Evolutionary conservation across 2,888 invertebrate genomes (phyloP).

Genomic region (Troides oblongomaculatus): DNA sequence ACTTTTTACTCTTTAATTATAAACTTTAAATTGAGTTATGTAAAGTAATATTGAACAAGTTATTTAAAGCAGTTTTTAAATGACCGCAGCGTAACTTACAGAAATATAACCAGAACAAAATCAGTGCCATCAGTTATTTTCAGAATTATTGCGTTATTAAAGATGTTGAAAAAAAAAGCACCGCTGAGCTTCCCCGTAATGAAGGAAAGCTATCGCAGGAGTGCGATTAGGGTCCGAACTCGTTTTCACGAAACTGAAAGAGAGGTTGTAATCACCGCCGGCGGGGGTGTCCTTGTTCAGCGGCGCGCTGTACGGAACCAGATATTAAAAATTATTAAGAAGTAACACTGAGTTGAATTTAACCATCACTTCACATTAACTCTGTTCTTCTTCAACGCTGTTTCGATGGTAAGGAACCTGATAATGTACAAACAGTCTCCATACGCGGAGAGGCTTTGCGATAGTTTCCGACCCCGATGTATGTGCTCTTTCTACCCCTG

Average conservation of each 20-base stretch:
- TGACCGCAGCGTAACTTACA: background rate
- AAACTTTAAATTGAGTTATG: background rate
- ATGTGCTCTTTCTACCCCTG: too few species aligned
- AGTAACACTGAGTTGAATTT: background rate
- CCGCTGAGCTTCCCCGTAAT: background rate
- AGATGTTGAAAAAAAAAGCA: too few species aligned
- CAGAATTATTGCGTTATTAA: background rate
- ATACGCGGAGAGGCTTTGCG: too few species aligned
- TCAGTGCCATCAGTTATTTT: background rate
- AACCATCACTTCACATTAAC: background rate
- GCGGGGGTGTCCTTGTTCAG: background rate
- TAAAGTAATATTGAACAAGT: background rate
- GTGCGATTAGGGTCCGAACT: background rate
- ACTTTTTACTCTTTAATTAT: too few species aligned
- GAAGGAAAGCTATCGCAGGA: background rate
- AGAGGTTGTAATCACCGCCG: background rate
- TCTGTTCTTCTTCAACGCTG: background rate
- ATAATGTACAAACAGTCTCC: too few species aligned
- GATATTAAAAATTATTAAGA: background rate
- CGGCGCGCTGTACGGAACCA: background rate
- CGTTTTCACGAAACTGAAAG: constrained; percentile 2
- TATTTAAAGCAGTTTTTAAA: background rate
- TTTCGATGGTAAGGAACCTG: too few species aligned
- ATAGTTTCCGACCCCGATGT: too few species aligned
- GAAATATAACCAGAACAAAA: background rate